phyloP scores from a whole-genome alignment of 2,888 invertebrate species.

The Lepidocyrtoides sp. region DNA sequence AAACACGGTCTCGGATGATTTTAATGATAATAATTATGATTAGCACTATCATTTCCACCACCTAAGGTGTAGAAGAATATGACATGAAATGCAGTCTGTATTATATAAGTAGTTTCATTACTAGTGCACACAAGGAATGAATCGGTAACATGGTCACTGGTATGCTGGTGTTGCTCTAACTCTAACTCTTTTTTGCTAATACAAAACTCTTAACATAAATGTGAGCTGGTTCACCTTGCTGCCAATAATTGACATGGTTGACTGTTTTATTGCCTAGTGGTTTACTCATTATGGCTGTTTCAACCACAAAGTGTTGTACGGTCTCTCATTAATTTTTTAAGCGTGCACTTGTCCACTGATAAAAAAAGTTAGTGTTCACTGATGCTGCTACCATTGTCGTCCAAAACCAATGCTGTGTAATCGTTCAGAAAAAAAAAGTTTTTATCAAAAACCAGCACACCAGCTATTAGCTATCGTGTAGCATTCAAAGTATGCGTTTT shows the following conservation, averaged over 20 bases:
- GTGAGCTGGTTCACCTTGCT: slow-evolving; percentile 70
- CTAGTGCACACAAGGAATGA: neutral
- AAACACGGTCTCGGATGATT: too few relatives aligned
- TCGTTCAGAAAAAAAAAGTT: too few relatives aligned
- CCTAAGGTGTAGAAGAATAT: neutral
- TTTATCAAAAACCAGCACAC: too few relatives aligned
- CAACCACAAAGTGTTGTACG: slow-evolving; percentile 27
- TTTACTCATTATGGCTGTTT: slow-evolving; percentile 60
- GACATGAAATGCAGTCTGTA: too few relatives aligned
- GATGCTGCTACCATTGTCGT: too few relatives aligned
- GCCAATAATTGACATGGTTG: slow-evolving; percentile 64
- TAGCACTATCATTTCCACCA: slow-evolving; percentile 1
- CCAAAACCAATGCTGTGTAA: too few relatives aligned
- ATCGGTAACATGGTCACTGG: neutral
- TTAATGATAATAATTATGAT: too few relatives aligned
- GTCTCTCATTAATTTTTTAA: neutral
- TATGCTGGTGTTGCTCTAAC: too few relatives aligned
- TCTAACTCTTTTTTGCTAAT: neutral
- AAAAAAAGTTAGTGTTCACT: neutral
- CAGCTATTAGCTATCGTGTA: too few relatives aligned
- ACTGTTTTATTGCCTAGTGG: slow-evolving; percentile 63
- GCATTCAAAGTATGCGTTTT: too few relatives aligned
- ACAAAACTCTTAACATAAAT: slow-evolving; percentile 46
- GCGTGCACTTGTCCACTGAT: neutral
- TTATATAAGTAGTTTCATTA: too few relatives aligned